phyloP scores from a whole-genome alignment of 1,140 invertebrate species.

The Hyposmocoma kahamanoa region DNA sequence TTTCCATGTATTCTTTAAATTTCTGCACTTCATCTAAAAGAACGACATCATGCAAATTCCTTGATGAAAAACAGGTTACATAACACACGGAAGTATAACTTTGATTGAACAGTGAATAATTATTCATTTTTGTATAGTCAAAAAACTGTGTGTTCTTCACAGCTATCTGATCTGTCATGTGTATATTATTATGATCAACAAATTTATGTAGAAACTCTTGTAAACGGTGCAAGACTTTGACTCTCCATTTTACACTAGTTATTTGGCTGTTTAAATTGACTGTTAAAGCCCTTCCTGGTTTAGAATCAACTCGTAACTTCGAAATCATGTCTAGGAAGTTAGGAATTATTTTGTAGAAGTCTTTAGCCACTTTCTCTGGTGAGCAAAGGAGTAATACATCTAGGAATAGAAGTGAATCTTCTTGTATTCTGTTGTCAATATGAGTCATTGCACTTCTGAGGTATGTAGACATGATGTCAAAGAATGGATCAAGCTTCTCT shows the following conservation, averaged over 20 bases:
- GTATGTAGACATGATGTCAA: slow-evolving; percentile 83
- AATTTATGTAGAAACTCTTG: slow-evolving; percentile 75
- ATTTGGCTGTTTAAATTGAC: slow-evolving; percentile 79
- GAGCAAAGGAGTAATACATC: slow-evolving; percentile 80
- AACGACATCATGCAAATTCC: slow-evolving; percentile 29
- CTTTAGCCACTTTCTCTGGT: slow-evolving; percentile 76
- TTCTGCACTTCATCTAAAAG: slow-evolving; percentile 55
- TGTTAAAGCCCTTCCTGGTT: slow-evolving; percentile 76
- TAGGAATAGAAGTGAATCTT: slow-evolving; percentile 86
- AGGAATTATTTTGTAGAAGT: slow-evolving; percentile 80
- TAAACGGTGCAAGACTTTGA: slow-evolving; percentile 80
- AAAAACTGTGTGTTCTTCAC: slow-evolving; percentile 20
- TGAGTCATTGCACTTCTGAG: slow-evolving; percentile 91
- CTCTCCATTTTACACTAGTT: slow-evolving; percentile 83
- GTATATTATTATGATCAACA: slow-evolving; percentile 36
- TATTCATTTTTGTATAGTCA: slow-evolving; percentile 31
- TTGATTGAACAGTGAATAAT: slow-evolving; percentile 42
- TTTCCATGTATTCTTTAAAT: slow-evolving; percentile 74
- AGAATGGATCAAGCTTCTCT: slow-evolving; percentile 78
- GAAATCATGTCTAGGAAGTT: slow-evolving; percentile 89
- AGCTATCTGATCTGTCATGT: slow-evolving; percentile 16
- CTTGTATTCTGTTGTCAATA: slow-evolving; percentile 84
- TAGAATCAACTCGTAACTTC: slow-evolving; percentile 76
- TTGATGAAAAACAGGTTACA: slow-evolving; percentile 49
- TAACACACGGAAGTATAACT: slow-evolving; percentile 37